Base-by-base conservation (phyloP, 2,888 invertebrate species). In the Diarsia brunnea region DNA sequence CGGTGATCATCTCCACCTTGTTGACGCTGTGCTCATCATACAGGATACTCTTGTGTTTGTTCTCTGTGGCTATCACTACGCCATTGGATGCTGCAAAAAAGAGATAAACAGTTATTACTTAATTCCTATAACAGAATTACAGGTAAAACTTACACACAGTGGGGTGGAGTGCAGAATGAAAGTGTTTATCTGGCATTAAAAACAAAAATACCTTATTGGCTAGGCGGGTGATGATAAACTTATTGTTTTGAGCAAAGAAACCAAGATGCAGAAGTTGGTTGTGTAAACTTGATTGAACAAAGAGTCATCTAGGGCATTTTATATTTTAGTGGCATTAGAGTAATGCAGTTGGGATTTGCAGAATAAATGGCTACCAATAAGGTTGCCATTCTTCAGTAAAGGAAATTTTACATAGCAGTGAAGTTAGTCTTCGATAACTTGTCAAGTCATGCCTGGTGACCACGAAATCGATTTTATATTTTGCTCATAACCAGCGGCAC, bases 21-120 rank as follows among this genome's bases (percentile, higher is more conserved):
- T 98, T 98, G 14, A 99, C 99, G 90, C 99, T 99, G 92, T 99
- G 99, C 91, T 99, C 99, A 95, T 99, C 99, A 88, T 99, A 99
- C 43, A 99, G 95, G 84, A 99, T 98, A 8, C 99, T 99, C 93
- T 99, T 99, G 96, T 99, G 99, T 93, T 99, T 99, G 94, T 99
- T 99, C 94, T 99, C 99, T 7, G 99, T 99, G 0, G 99, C 99
- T 88, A 99, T 97, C 27, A 99, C 99, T 14, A 99, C 99, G 43
- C 99, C 99, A 97, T 99, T 99, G 51, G 98, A 98, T 14, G 99
- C 99, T 99, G 94, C 91, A 96, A 91, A n/a, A 45, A 60, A 53
- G 12, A 27, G 27, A 0, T 12, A 1, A 43, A 51, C 38, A n/a
- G 27, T 24, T 1, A 51, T 49, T 53, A 43, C n/a, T n/a, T 7